phyloP scores from a whole-genome alignment of 2,113 vertebrate genomes.

The Illadopsis cleaveri region DNA sequence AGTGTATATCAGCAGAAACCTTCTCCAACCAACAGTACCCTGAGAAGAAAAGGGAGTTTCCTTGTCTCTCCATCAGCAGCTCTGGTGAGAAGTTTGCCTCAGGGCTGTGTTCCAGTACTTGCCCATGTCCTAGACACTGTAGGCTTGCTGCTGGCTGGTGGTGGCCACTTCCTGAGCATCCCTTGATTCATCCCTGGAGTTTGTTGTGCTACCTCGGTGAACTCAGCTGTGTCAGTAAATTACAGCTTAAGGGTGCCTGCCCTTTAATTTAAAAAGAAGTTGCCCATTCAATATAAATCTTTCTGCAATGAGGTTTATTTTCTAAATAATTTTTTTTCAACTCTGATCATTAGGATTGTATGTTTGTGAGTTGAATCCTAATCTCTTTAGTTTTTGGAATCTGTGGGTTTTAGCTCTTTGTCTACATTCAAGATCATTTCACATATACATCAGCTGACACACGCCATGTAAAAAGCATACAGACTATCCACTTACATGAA shows the following conservation, averaged over 20 bases:
- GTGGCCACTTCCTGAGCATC: not conserved
- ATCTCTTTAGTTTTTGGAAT: not conserved
- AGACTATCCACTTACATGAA: not conserved
- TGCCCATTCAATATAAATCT: not conserved
- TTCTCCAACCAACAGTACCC: not conserved
- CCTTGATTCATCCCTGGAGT: not conserved
- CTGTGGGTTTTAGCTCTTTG: not conserved
- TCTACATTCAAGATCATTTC: not conserved
- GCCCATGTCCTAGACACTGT: not conserved
- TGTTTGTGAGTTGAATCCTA: not conserved
- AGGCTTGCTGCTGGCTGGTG: not conserved
- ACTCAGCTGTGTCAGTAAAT: constrained; percentile 9
- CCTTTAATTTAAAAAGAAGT: constrained; percentile 29
- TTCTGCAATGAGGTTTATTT: not conserved
- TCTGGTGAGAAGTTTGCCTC: not conserved
- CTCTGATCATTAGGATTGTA: not conserved
- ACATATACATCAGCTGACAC: not conserved
- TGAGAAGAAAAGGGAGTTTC: not conserved
- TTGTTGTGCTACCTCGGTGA: constrained; percentile 22
- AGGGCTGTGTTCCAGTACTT: not conserved
- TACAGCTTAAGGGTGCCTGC: not conserved
- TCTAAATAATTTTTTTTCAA: not conserved
- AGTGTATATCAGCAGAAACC: not conserved
- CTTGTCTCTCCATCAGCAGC: not conserved
- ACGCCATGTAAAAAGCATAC: not conserved